Base-by-base conservation (phyloP, 2,113 vertebrate genomes). In the Nipponia nippon region DNA sequence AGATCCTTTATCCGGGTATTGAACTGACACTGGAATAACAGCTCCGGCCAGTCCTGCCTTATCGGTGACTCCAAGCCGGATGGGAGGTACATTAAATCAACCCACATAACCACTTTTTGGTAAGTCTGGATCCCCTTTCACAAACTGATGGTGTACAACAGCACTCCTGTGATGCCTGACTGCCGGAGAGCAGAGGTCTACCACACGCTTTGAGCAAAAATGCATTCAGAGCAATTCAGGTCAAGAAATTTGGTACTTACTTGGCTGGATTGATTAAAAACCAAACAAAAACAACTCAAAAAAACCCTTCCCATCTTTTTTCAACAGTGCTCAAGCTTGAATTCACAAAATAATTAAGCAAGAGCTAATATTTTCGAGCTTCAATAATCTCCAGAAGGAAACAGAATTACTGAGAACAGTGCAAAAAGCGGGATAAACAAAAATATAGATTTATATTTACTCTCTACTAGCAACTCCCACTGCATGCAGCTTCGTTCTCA, bases 121-220 rank as follows among this genome's bases (percentile, higher is more conserved):
- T 25, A 23, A 40, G 19, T 20, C 19, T 52, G 36, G 38, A n/a
- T 65, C 16, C 29, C 25, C 38, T 30, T 50, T 59, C 9, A 1
- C 46, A 52, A 22, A 5, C 52, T 7, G 22, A 11, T 8, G 36
- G 30, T 2, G 49, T 27, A 63, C 15, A 12, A 6, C 2, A 80
- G 67, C 46, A 22, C 34, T 11, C n/a, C 46, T 4, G 47, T 4
- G 79, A 40, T 8, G 53, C 40, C 61, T 15, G n/a, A 23, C 10
- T 1, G 10, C 2, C 1, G 3, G 44, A 58, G 36, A 16, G 38
- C 2, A 9, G 56, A 77, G 58, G 17, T 6, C 44, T 21, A 27
- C 44, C 25, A 5, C 15, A 6, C 3, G 44, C 59, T 72, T 22
- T 11, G 59, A 32, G 55, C 32, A 27, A 22, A 47, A 40, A 44